A percentile compares a stretch with the other conserved stretches of the same genome.
Evolutionary conservation across 2,113 vertebrate species (phyloP).

Genomic region (Forbesichthys papilliferus): DNA sequence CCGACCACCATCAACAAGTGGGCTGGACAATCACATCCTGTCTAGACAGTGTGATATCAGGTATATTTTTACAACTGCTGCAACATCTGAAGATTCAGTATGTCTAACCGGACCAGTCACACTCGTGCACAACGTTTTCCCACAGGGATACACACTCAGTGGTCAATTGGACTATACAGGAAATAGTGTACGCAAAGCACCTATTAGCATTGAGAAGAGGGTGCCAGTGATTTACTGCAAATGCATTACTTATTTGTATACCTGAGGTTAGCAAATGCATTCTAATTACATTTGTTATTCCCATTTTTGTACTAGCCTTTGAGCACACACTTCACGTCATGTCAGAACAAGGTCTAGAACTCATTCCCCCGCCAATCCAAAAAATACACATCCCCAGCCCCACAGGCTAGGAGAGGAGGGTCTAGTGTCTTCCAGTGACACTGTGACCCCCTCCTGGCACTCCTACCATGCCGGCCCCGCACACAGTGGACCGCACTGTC

Average conservation of each 20-base stretch:
- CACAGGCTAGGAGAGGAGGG: conserved; percentile 36
- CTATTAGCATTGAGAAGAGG: not conserved
- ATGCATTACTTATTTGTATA: not conserved
- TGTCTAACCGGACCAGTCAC: not conserved
- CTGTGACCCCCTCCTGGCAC: conserved; percentile 52
- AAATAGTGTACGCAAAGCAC: not conserved
- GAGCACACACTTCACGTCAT: conserved; percentile 16
- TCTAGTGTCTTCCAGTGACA: conserved; percentile 53
- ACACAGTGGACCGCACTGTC: conserved; percentile 70
- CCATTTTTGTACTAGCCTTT: not conserved
- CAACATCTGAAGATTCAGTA: conserved; percentile 11
- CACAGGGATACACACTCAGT: not conserved
- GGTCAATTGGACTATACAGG: not conserved
- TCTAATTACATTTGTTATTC: not conserved
- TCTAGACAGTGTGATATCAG: conserved; percentile 40
- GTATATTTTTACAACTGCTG: conserved; percentile 33
- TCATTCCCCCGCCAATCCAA: not conserved
- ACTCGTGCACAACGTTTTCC: not conserved
- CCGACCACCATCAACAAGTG: conserved; percentile 44
- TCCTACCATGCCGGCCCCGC: conserved; percentile 39
- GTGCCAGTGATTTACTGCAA: not conserved
- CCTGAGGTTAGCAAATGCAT: not conserved
- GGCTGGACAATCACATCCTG: conserved; percentile 44
- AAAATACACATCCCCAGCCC: conserved; percentile 19
- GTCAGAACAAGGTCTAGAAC: conserved; percentile 10